Conservation (phyloP, 2,888 invertebrate species). For the Sarcophaga variegata region DNA sequence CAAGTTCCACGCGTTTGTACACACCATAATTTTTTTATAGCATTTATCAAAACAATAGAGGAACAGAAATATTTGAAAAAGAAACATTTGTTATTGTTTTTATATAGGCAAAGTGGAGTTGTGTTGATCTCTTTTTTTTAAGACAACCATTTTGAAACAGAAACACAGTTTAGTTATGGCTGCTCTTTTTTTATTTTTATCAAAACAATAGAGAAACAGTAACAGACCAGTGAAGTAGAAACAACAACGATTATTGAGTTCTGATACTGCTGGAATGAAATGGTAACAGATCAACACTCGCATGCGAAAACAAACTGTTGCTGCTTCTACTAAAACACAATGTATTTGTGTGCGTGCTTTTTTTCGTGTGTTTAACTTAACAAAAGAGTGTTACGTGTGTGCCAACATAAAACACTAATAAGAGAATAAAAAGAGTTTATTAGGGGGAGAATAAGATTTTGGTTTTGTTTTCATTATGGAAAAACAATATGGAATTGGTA, state of each 20-base stretch:
- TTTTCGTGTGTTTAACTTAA: conserved; percentile 22
- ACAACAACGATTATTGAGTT: background rate
- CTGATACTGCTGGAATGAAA: conserved; percentile 34
- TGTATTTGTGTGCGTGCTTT: background rate
- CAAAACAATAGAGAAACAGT: no score
- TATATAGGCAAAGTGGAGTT: no score
- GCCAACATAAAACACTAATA: conserved; percentile 15
- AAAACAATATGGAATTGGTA: conserved; percentile 70
- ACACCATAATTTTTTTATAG: no score
- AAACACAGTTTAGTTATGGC: no score
- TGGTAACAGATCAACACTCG: conserved; percentile 21
- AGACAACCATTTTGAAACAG: no score
- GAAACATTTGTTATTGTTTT: no score
- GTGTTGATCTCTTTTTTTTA: no score
- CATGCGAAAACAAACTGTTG: background rate
- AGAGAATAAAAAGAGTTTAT: background rate
- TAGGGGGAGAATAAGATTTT: background rate
- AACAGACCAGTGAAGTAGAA: no score
- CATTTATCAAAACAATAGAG: no score
- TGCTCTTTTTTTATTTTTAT: no score
- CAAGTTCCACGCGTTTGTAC: no score
- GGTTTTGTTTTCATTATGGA: background rate
- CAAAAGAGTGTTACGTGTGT: background rate
- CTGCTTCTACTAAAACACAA: background rate
- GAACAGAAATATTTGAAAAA: no score